phyloP scores from a whole-genome alignment of 2,797 vertebrate genomes.

The Vespertilio murinus region DNA sequence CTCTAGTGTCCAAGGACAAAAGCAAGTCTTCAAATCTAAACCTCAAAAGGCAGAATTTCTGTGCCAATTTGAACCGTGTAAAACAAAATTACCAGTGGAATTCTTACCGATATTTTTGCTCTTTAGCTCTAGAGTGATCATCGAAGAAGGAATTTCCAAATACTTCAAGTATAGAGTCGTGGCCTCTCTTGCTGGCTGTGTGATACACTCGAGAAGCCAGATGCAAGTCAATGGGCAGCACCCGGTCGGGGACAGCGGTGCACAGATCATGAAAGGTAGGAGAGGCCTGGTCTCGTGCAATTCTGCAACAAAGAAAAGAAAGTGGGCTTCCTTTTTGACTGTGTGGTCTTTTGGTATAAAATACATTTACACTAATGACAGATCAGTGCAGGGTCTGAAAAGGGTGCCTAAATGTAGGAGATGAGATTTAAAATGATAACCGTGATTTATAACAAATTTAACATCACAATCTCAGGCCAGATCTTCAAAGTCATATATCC shows the following conservation, averaged over 20 bases:
- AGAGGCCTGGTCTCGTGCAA: conserved; percentile 58
- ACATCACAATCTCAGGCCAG: not conserved
- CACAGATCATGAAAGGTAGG: conserved; percentile 82
- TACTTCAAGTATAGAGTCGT: conserved; percentile 28
- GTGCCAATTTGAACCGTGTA: not conserved
- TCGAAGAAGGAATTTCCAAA: not conserved
- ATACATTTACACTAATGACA: conserved; percentile 19
- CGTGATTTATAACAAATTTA: not conserved
- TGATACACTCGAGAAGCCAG: conserved; percentile 83
- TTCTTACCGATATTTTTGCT: conserved; percentile 71
- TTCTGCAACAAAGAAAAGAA: conserved; percentile 73
- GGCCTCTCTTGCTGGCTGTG: conserved; percentile 75
- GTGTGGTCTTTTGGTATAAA: not conserved
- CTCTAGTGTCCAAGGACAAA: not conserved
- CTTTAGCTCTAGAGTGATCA: conserved; percentile 1
- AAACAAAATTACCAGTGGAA: conserved; percentile 37
- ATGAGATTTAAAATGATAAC: conserved; percentile 20
- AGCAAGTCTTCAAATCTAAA: not conserved
- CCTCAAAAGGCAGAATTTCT: conserved; percentile 42
- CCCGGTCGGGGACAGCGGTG: conserved; percentile 67
- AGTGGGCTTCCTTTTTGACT: not conserved
- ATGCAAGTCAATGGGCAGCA: conserved; percentile 80
- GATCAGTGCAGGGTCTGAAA: not conserved
- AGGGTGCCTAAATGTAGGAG: not conserved
- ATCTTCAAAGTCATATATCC: not conserved